A percentile compares a stretch with the other conserved stretches of the same genome.
Conservation (phyloP, 2,888 invertebrate genomes). For the Ectemnius cavifrons region DNA sequence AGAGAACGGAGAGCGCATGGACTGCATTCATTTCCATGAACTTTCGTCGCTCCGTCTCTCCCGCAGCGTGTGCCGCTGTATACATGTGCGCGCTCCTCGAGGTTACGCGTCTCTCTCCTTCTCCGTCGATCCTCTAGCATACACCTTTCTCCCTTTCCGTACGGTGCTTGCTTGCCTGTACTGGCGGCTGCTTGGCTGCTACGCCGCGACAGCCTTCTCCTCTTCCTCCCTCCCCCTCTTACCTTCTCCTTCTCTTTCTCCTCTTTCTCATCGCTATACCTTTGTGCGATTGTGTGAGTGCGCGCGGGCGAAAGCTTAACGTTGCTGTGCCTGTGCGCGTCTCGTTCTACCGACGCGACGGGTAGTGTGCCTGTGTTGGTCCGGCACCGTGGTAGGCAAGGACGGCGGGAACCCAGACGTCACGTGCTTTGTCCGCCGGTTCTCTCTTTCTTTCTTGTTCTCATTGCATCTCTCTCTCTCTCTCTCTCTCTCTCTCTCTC, state of each 20-base stretch:
- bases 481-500: background rate
- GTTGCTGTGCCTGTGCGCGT: background rate
- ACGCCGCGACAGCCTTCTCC: background rate
- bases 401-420: slow-evolving; percentile 67
- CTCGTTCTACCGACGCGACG: background rate
- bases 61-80: too few species aligned
- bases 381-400: slow-evolving; percentile 51
- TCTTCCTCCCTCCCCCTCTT: background rate
- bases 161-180: background rate
- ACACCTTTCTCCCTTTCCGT: slow-evolving; percentile 18
- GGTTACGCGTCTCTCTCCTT: slow-evolving; percentile 26
- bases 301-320: background rate
- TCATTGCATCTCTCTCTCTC: background rate
- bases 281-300: too few species aligned
- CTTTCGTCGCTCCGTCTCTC: slow-evolving; percentile 28
- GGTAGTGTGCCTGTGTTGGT: slow-evolving; percentile 1
- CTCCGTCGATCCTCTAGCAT: slow-evolving; percentile 17
- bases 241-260: background rate
- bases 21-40: slow-evolving; percentile 47
- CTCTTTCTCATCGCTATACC: background rate
- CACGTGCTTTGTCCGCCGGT: slow-evolving; percentile 64
- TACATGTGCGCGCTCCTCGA: slow-evolving; percentile 18
- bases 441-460: slow-evolving; percentile 6
- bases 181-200: background rate
- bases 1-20: slow-evolving; percentile 22